A percentile compares a stretch with the other conserved stretches of the same genome.
These are phyloP conservation scores for Cebidichthys violaceus DNA, from an alignment of 2,113 vertebrate species.

Conservation along the genomic window DNA sequence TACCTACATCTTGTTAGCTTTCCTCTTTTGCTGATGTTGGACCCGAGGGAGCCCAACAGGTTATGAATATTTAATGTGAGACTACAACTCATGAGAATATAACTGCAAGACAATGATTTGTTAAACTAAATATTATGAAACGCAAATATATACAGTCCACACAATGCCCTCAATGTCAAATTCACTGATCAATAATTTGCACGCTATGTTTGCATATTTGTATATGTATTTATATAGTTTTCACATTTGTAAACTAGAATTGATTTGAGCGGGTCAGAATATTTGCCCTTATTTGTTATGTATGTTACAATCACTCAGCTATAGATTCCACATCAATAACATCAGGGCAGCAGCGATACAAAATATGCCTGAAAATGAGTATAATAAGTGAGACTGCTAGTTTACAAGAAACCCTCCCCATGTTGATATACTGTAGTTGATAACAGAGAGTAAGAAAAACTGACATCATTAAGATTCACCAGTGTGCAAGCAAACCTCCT, in stretches of 20 bases:
- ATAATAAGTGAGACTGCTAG: conserved; percentile 24
- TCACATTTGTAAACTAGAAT: conserved; percentile 3
- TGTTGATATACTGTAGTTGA: conserved; percentile 60
- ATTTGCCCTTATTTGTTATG: not conserved
- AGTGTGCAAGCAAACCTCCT: conserved; percentile 66
- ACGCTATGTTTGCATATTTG: not conserved
- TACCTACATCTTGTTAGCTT: conserved; percentile 51
- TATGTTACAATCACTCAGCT: not conserved
- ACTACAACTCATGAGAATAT: conserved; percentile 17
- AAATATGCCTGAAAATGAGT: conserved; percentile 27
- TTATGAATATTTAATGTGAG: conserved; percentile 68
- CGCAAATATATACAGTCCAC: not conserved
- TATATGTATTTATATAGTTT: not conserved
- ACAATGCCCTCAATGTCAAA: conserved; percentile 11
- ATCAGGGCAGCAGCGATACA: not conserved
- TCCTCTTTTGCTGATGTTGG: conserved; percentile 49
- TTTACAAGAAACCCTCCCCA: conserved; percentile 42
- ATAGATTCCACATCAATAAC: not conserved
- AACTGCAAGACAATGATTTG: conserved; percentile 17
- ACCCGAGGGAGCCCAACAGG: conserved; percentile 52
- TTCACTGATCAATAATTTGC: conserved; percentile 13
- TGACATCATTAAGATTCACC: conserved; percentile 79
- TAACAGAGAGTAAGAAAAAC: conserved; percentile 71
- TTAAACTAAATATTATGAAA: conserved; percentile 25
- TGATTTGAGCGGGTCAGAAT: not conserved